phyloP scores from a whole-genome alignment of 1,140 invertebrate species.

The Microplitis demolitor region DNA sequence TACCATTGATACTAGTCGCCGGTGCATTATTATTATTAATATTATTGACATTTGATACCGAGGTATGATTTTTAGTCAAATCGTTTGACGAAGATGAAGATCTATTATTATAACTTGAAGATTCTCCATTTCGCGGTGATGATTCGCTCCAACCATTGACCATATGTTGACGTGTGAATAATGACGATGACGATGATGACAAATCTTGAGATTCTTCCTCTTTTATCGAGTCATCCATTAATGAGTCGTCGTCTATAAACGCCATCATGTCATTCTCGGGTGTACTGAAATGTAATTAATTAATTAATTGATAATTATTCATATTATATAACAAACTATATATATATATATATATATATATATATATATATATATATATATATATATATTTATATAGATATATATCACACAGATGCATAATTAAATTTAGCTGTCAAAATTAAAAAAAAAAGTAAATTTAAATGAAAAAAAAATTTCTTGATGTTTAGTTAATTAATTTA shows the following conservation, averaged over 20 bases:
- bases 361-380: too few relatives aligned
- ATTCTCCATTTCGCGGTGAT: slow-evolving; percentile 33
- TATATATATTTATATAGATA: too few relatives aligned
- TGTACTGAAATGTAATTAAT: slow-evolving; percentile 41
- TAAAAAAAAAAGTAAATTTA: too few relatives aligned
- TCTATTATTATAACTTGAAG: slow-evolving; percentile 29
- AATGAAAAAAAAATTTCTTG: too few relatives aligned
- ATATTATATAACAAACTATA: neutral
- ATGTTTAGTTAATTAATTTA: too few relatives aligned
- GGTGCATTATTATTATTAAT: slow-evolving; percentile 62
- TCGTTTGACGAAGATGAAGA: too few relatives aligned
- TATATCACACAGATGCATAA: too few relatives aligned
- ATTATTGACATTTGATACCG: slow-evolving; percentile 45
- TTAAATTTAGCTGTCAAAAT: too few relatives aligned
- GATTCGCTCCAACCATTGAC: slow-evolving; percentile 53
- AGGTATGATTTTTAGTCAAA: neutral
- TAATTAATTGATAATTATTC: neutral
- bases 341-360: too few relatives aligned
- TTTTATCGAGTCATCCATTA: slow-evolving; percentile 47
- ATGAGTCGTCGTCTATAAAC: slow-evolving; percentile 60
- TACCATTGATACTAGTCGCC: slow-evolving; percentile 2
- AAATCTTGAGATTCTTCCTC: slow-evolving; percentile 40
- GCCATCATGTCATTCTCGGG: slow-evolving; percentile 60
- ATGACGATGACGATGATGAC: slow-evolving; percentile 37
- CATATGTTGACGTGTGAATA: slow-evolving; percentile 38